Evolutionary conservation across 2,113 vertebrate species (phyloP).

Genomic region (Notothenia rossii): DNA sequence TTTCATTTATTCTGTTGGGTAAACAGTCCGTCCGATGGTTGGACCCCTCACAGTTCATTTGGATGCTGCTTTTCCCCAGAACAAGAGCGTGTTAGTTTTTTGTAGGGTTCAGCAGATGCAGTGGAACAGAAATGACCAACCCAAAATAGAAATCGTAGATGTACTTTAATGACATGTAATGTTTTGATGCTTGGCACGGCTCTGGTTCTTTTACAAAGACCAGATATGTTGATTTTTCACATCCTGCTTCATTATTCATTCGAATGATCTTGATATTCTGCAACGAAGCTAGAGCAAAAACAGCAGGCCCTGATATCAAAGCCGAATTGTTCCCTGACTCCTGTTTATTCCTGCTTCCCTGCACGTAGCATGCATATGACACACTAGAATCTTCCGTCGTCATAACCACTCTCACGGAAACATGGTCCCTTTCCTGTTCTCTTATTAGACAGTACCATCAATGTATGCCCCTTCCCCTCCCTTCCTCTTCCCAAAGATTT

Average conservation of each 20-base stretch:
- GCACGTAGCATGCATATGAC: not conserved
- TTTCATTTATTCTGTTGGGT: conserved; percentile 74
- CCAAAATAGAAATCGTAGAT: conserved; percentile 57
- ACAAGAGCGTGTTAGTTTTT: conserved; percentile 51
- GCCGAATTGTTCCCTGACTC: conserved; percentile 1
- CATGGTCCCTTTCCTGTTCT: conserved; percentile 48
- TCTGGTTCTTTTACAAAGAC: conserved; percentile 19
- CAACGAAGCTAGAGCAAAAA: not conserved
- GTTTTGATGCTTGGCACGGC: conserved; percentile 47
- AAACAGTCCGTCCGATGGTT: conserved; percentile 63
- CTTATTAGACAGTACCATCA: conserved; percentile 61
- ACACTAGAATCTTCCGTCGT: conserved; percentile 22
- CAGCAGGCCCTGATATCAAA: not conserved
- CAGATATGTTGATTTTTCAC: conserved; percentile 33
- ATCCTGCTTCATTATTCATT: conserved; percentile 35
- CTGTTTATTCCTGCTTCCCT: conserved; percentile 10
- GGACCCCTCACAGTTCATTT: conserved; percentile 29
- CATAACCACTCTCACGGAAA: conserved; percentile 28
- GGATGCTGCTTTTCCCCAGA: conserved; percentile 15
- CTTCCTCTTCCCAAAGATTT: conserved; percentile 62
- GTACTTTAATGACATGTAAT: conserved; percentile 53
- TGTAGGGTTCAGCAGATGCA: conserved; percentile 48
- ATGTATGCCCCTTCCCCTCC: conserved; percentile 39
- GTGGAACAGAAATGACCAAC: conserved; percentile 56
- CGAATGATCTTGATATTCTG: conserved; percentile 20